Conservation (phyloP, 2,113 vertebrate genomes). For the Azemiops feae region DNA sequence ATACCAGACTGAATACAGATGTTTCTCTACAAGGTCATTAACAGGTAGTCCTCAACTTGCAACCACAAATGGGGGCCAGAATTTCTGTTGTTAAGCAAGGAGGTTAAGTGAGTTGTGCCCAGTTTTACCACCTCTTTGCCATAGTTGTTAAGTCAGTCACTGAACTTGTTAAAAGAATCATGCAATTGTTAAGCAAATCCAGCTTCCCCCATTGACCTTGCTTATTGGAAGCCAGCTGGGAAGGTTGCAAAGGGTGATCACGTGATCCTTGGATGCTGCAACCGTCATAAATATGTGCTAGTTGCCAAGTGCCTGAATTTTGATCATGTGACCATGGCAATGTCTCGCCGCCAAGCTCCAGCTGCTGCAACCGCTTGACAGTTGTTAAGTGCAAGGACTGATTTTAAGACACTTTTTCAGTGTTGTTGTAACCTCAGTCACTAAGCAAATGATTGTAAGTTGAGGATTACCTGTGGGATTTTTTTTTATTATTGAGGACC, state of each 20-base stretch:
- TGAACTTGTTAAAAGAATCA: neutral
- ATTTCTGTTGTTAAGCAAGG: neutral
- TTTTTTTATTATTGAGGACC: neutral
- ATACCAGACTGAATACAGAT: slow-evolving; percentile 8
- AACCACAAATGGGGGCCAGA: neutral
- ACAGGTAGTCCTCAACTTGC: neutral
- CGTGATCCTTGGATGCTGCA: neutral
- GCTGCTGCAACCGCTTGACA: no score
- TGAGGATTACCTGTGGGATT: neutral
- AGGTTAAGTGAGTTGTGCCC: neutral
- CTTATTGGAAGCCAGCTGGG: neutral
- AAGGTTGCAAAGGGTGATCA: neutral
- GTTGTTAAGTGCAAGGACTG: neutral
- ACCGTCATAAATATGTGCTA: neutral
- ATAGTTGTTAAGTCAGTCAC: neutral
- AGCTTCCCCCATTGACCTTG: neutral
- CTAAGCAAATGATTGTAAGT: neutral
- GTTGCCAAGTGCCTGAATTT: neutral
- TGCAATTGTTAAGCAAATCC: neutral
- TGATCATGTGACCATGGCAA: neutral
- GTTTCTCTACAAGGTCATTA: neutral
- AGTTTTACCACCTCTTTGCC: neutral
- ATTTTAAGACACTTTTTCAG: neutral
- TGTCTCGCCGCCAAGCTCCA: no score
- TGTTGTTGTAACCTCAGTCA: neutral